A percentile compares a stretch with the other conserved stretches of the same genome.
These are phyloP conservation scores for Saturnia pavonia DNA, from an alignment of 2,888 invertebrate species.

Conservation along the genomic window DNA sequence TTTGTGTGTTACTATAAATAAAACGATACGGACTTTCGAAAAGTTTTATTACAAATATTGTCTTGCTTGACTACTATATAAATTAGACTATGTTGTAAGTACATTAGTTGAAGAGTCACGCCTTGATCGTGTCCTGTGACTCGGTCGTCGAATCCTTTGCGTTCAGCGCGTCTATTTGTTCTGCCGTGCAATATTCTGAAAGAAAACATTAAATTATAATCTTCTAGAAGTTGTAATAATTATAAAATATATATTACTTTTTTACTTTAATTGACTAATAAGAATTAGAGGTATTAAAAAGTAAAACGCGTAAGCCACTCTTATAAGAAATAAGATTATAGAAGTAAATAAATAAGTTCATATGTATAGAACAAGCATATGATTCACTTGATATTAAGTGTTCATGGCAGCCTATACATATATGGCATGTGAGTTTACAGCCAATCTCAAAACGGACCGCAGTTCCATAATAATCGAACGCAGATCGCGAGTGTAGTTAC, in stretches of 20 bases:
- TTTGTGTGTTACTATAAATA: background rate
- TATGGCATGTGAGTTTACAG: background rate
- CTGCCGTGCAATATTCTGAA: constrained; percentile 75
- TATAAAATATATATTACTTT: background rate
- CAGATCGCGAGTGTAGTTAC: background rate
- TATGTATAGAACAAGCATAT: background rate
- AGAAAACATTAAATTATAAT: constrained; percentile 23
- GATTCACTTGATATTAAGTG: background rate
- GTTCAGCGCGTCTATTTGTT: constrained; percentile 64
- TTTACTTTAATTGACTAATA: too few species aligned
- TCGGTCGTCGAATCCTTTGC: constrained; percentile 45
- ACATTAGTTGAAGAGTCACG: constrained; percentile 58
- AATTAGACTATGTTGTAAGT: constrained; percentile 63
- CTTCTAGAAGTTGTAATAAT: background rate
- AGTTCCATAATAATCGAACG: too few species aligned
- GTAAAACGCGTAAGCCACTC: too few species aligned
- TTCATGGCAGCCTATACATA: background rate
- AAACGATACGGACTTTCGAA: constrained; percentile 34
- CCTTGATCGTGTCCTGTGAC: constrained; percentile 42
- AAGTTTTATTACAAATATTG: constrained; percentile 75
- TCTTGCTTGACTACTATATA: constrained; percentile 60
- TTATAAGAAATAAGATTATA: too few species aligned
- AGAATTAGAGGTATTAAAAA: too few species aligned
- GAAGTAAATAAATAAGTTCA: too few species aligned
- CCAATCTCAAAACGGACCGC: background rate